These are phyloP conservation scores for Octopus sinensis DNA, from an alignment of 1,140 invertebrate genomes.

Conservation along the genomic window DNA sequence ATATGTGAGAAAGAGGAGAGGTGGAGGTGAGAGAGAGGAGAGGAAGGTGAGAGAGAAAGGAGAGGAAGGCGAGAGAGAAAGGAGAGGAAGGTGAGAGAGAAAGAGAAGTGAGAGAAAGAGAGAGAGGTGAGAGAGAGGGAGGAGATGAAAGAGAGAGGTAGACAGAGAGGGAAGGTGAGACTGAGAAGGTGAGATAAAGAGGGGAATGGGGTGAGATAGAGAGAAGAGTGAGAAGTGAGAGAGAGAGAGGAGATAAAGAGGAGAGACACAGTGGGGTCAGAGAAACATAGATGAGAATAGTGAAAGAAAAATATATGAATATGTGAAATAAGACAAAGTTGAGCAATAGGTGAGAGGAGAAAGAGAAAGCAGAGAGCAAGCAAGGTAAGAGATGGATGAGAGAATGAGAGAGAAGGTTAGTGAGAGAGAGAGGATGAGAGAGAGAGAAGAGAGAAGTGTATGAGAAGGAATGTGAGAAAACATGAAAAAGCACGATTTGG, in stretches of 20 bases:
- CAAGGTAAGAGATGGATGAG: background rate
- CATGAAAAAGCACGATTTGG: no score
- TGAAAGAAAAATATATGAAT: background rate
- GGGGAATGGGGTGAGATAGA: background rate
- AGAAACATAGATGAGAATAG: background rate
- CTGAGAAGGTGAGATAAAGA: background rate
- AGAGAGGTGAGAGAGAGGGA: background rate
- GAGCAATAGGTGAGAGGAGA: background rate
- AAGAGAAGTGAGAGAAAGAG: background rate
- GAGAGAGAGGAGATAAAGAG: background rate
- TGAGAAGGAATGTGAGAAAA: no score
- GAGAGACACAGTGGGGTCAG: background rate
- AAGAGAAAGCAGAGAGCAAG: background rate
- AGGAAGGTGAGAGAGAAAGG: background rate
- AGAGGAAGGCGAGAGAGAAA: constrained; percentile 3
- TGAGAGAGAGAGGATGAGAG: background rate
- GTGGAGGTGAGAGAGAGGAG: no score
- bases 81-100: background rate
- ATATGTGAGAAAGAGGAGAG: no score
- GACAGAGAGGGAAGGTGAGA: background rate
- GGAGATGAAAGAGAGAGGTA: background rate
- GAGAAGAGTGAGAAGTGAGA: background rate
- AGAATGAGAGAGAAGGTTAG: background rate
- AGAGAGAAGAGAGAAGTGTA: background rate
- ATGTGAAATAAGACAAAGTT: background rate